phyloP scores from a whole-genome alignment of 1,140 invertebrate species.

The Pomacea maculata region DNA sequence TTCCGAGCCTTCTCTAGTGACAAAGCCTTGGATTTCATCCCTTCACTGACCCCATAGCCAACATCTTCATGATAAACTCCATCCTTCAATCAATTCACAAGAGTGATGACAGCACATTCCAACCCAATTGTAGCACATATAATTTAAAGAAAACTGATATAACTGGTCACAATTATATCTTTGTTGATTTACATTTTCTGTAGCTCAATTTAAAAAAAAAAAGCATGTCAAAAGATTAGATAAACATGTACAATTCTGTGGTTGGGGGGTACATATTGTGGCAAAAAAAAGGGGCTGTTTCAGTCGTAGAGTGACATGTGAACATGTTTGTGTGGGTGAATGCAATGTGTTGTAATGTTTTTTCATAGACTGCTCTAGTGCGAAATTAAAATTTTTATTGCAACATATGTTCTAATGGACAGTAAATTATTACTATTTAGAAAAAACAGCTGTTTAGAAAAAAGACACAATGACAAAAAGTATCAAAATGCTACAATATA shows the following conservation, averaged over 20 bases:
- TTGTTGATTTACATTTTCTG: no score
- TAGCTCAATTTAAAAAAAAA: no score
- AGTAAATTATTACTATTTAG: neutral
- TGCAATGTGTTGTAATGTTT: neutral
- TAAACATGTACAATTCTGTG: no score
- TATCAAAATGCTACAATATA: slow-evolving; percentile 65
- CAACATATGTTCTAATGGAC: neutral
- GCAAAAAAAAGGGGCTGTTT: no score
- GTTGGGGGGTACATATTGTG: no score
- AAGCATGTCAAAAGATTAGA: no score
- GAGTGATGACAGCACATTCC: neutral
- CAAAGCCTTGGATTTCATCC: slow-evolving; percentile 67
- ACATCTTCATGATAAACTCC: slow-evolving; percentile 68
- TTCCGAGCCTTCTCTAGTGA: slow-evolving; percentile 67
- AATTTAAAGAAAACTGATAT: no score
- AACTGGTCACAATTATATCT: no score
- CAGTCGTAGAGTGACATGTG: neutral
- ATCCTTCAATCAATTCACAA: slow-evolving; percentile 51
- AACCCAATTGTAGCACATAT: no score
- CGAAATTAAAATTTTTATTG: neutral
- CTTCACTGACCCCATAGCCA: slow-evolving; percentile 69
- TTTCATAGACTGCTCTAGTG: neutral
- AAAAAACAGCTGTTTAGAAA: neutral
- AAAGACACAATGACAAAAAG: no score
- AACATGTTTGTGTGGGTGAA: neutral